Conservation (phyloP, 2,113 vertebrate genomes). For the Oryctolagus cuniculus region mOryCun1.1 NC_091432.1:225853001-225853500, state of each 20-base stretch:
- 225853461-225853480: neutral
- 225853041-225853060: neutral
- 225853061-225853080: no score
- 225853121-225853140: neutral
- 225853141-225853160: neutral
- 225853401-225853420: fast-evolving
- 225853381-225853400: neutral
- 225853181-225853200: neutral
- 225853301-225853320: slow-evolving; percentile 22
- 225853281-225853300: slow-evolving; percentile 35
- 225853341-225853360: neutral
- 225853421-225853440: neutral
- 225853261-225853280: slow-evolving; percentile 54
- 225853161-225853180: slow-evolving; percentile 36
- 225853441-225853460: neutral
- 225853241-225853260: neutral
- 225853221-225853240: neutral
- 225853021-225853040: neutral
- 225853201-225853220: neutral
- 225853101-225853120: neutral
- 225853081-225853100: neutral
- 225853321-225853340: neutral
- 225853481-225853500: neutral
- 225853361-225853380: fast-evolving
- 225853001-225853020: fast-evolving